These are phyloP conservation scores for Hippocampus abdominalis DNA, from an alignment of 2,113 vertebrate species.

Conservation along the genomic window DNA sequence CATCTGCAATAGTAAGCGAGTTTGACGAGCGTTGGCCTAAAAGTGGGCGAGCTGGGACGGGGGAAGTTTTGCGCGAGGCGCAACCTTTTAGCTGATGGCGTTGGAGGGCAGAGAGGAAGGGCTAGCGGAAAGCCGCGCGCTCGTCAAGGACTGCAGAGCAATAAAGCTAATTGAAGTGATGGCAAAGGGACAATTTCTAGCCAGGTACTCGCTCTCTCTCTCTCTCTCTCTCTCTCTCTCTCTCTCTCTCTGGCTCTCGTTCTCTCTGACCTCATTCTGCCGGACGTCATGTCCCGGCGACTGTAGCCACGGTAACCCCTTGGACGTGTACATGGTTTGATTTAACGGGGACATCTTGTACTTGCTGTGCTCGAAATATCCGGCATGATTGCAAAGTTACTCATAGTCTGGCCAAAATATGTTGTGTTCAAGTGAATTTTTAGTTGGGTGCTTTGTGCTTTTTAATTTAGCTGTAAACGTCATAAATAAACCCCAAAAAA, in stretches of 20 bases:
- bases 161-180: slow-evolving; percentile 67
- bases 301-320: slow-evolving; percentile 16
- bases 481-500: not conserved
- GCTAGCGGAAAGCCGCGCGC: slow-evolving; percentile 43
- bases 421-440: not conserved
- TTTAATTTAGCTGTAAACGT: not conserved
- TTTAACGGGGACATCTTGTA: not conserved
- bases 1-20: not conserved
- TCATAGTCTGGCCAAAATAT: not conserved
- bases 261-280: slow-evolving; percentile 29
- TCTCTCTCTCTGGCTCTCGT: slow-evolving; percentile 4
- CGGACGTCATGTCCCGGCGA: slow-evolving; percentile 16
- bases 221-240: slow-evolving; percentile 10
- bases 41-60: not conserved
- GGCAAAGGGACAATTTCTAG: slow-evolving; percentile 62
- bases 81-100: slow-evolving; percentile 16
- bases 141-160: slow-evolving; percentile 60
- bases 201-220: slow-evolving; percentile 20
- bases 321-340: not conserved
- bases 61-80: not conserved
- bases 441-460: not conserved
- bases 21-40: not conserved
- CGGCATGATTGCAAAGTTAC: not conserved
- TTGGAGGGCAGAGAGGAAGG: slow-evolving; percentile 39
- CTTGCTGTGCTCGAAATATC: not conserved